phyloP scores from a whole-genome alignment of 2,888 invertebrate genomes.

The Ectropis crepuscularia region DNA sequence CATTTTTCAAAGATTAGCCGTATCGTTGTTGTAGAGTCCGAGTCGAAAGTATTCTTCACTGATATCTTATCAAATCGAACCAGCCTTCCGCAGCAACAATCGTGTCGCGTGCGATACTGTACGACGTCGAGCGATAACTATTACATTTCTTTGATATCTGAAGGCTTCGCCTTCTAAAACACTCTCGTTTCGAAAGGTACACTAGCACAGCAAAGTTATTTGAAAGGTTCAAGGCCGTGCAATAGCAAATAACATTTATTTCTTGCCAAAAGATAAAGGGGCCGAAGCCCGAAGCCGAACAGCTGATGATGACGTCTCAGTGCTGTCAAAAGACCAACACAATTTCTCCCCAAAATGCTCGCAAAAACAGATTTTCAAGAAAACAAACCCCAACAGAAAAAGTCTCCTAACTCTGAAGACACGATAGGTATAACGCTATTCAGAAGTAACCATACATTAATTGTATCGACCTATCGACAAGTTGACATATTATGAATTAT shows the following conservation, averaged over 20 bases:
- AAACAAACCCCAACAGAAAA: too few relatives aligned
- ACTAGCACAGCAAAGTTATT: not conserved
- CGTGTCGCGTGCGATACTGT: conserved; percentile 50
- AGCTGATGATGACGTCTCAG: conserved; percentile 45
- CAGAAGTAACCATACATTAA: too few relatives aligned
- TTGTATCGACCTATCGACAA: too few relatives aligned
- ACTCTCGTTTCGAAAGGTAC: conserved; percentile 57
- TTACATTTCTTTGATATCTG: conserved; percentile 69
- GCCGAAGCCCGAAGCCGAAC: conserved; percentile 24
- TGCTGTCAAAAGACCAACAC: too few relatives aligned
- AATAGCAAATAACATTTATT: not conserved
- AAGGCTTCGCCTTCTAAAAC: conserved; percentile 52
- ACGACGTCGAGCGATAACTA: conserved; percentile 62
- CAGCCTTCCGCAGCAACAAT: conserved; percentile 25
- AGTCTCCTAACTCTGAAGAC: too few relatives aligned
- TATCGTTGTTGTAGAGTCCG: conserved; percentile 21
- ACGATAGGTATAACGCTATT: too few relatives aligned
- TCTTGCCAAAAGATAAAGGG: too few relatives aligned
- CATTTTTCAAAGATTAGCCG: conserved; percentile 54
- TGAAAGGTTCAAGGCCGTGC: conserved; percentile 24
- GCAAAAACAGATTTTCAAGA: too few relatives aligned
- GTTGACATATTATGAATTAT: too few relatives aligned
- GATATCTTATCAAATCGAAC: conserved; percentile 48
- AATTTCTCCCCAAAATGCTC: too few relatives aligned
- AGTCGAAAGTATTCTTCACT: conserved; percentile 35